Base-by-base conservation (phyloP, 2,888 invertebrate genomes). In the Formica aserva region DNA sequence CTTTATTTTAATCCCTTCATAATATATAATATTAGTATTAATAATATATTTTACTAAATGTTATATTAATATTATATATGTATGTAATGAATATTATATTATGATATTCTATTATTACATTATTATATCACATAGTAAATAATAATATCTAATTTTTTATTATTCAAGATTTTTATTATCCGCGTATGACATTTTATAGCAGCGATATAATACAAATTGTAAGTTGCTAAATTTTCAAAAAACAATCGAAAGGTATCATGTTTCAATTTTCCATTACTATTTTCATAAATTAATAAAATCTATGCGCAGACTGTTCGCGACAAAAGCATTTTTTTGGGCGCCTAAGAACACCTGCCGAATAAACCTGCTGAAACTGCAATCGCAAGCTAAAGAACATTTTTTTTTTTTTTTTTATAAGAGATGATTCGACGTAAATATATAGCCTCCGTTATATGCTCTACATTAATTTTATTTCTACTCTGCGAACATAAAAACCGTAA, bases 401-500 rank as follows among this genome's bases (percentile, higher is more conserved):
- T 41, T 41, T 29, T n/a, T 69, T 45, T 38, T 26, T 57, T 48
- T 63, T 80, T 18, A 22, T 35, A 48, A 15, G 32, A 60, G 18
- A 69, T 45, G n/a, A 57, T 26, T 45, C n/a, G 38, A 57, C 69
- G 57, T 60, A 60, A 45, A 72, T 60, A 60, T 60, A 29, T 22
- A 22, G 41, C 26, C 32, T 45, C 57, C 72, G 41, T 60, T 74
- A 60, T 45, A 60, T 62, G 45, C 13, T 35, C 35, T n/a, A 55
- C 15, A 35, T 80, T 80, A 80, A 62, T 80, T 72, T 80, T 80
- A 80, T 48, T 80, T 80, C 32, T 57, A 72, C 8, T 45, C 13
- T 29, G 45, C 60, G 75, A 74, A 48, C 22, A 60, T 69, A 45
- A 29, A 45, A 60, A 80, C 45, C 74, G 45, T 74, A 74, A 80